Evolutionary conservation across 1,140 invertebrate genomes (phyloP).

Genomic region (Brachionus sp.): DNA sequence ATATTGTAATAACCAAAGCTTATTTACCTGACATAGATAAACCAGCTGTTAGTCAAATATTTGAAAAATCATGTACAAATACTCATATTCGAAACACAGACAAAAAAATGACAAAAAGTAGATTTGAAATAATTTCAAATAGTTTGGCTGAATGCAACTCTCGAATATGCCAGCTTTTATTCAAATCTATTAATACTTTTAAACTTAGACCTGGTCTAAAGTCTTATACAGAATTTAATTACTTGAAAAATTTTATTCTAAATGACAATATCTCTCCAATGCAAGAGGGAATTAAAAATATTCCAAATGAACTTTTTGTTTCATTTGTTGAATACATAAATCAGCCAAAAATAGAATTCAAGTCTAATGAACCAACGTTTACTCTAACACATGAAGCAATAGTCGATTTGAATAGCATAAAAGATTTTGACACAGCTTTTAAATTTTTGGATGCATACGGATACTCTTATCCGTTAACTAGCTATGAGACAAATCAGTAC

Average conservation of each 20-base stretch:
- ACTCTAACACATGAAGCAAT: neutral
- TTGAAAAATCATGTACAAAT: neutral
- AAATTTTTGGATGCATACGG: neutral
- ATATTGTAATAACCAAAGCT: neutral
- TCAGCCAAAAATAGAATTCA: neutral
- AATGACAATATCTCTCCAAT: neutral
- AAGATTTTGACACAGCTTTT: neutral
- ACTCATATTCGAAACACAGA: neutral
- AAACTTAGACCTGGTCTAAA: neutral
- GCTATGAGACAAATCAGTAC: conserved; percentile 4
- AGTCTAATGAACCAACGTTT: neutral
- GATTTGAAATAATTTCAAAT: neutral
- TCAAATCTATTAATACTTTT: neutral
- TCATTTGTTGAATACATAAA: neutral
- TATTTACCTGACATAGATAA: neutral
- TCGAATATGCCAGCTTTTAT: neutral
- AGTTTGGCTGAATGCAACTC: neutral
- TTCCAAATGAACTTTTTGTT: neutral
- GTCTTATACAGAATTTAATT: neutral
- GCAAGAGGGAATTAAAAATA: neutral
- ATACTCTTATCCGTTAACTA: neutral
- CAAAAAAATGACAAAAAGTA: neutral
- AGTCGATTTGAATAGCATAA: neutral
- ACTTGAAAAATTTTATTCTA: neutral
- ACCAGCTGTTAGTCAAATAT: neutral